A percentile compares a stretch with the other conserved stretches of the same genome.
These are phyloP conservation scores for Vandiemenella viatica DNA, from an alignment of 2,888 invertebrate genomes.

Conservation along the genomic window DNA sequence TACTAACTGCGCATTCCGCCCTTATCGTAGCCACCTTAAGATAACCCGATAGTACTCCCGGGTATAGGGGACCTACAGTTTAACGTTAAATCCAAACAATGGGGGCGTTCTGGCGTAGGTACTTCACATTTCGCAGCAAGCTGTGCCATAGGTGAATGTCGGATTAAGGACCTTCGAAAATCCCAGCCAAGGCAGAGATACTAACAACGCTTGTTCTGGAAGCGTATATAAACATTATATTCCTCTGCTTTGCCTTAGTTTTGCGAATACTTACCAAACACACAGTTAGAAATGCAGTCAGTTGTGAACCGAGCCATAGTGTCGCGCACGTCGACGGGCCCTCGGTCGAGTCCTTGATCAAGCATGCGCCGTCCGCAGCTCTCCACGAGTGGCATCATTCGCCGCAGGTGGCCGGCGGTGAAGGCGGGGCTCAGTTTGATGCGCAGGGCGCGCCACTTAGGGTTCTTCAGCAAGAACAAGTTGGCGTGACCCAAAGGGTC, in stretches of 20 bases:
- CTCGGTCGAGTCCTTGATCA: background rate
- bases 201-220: no score
- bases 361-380: background rate
- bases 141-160: no score
- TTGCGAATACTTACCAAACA: slow-evolving; percentile 5
- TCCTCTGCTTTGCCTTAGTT: background rate
- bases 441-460: background rate
- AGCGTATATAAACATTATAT: no score
- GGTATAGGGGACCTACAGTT: no score
- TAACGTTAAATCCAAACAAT: no score
- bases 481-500: background rate
- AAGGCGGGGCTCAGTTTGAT: background rate
- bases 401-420: background rate
- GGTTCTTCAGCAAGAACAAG: background rate
- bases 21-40: no score
- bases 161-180: no score
- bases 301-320: slow-evolving; percentile 15
- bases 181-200: no score
- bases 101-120: no score
- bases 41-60: no score
- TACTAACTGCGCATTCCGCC: no score
- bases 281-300: slow-evolving; percentile 16
- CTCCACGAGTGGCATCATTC: background rate
- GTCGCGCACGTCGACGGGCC: slow-evolving; percentile 12
- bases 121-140: no score